A percentile compares a stretch with the other conserved stretches of the same genome.
Conservation (phyloP, 2,888 invertebrate genomes). For the Pantelozetes paolii region DNA sequence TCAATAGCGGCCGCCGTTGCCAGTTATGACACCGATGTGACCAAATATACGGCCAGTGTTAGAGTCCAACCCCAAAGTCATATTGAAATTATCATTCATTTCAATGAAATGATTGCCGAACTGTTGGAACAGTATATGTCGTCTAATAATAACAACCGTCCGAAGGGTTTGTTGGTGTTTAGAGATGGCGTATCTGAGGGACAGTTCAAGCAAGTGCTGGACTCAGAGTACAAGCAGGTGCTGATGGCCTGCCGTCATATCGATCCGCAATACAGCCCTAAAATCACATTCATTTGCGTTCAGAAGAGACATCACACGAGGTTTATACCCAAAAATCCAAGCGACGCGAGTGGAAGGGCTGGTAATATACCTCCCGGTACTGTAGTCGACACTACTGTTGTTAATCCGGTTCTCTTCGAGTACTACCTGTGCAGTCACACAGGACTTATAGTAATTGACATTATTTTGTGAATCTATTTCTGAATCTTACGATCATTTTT, state of each 20-base stretch:
- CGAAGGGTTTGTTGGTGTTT: conserved; percentile 64
- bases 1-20: conserved; percentile 49
- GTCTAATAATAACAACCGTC: conserved; percentile 58
- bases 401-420: conserved; percentile 77
- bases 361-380: conserved; percentile 78
- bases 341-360: conserved; percentile 48
- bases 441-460: conserved; percentile 54
- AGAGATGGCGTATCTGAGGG: conserved; percentile 84
- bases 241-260: neutral
- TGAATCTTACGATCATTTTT: conserved; percentile 44
- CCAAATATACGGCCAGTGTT: conserved; percentile 60
- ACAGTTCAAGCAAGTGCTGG: conserved; percentile 62
- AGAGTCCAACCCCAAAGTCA: conserved; percentile 65
- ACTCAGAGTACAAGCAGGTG: conserved; percentile 6
- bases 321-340: conserved; percentile 45
- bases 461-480: neutral
- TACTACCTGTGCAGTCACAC: conserved; percentile 73
- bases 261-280: conserved; percentile 49
- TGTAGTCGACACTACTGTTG: conserved; percentile 75
- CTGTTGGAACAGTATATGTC: conserved; percentile 25
- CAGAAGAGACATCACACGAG: conserved; percentile 95
- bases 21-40: conserved; percentile 49
- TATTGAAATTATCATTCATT: conserved; percentile 68
- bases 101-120: conserved; percentile 60
- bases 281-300: conserved; percentile 83